A percentile compares a stretch with the other conserved stretches of the same genome.
These are phyloP conservation scores for Yoshiicerus persimilis DNA, from an alignment of 1,140 invertebrate species.

Conservation along the genomic window DNA sequence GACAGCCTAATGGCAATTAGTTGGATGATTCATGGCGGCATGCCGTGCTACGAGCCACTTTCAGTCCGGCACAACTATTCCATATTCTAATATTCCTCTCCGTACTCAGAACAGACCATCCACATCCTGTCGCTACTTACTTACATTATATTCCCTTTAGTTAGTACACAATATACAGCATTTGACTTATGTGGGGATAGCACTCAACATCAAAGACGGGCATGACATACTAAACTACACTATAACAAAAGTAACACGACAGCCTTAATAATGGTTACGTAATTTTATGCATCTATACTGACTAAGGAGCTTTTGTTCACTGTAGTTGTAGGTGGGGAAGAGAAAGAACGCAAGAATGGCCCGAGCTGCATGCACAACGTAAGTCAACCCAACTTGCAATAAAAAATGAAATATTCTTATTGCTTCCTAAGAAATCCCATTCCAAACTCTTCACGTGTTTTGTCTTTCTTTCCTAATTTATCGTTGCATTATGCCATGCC, in stretches of 20 bases:
- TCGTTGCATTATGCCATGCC: background rate
- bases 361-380: background rate
- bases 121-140: background rate
- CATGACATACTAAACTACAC: background rate
- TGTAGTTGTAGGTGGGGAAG: too few relatives aligned
- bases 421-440: background rate
- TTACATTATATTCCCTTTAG: background rate
- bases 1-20: conserved; percentile 36
- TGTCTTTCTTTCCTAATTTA: background rate
- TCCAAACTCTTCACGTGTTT: background rate
- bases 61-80: background rate
- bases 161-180: too few relatives aligned
- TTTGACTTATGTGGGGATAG: background rate
- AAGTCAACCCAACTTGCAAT: background rate
- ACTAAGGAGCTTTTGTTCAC: background rate
- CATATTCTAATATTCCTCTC: background rate
- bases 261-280: background rate
- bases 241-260: background rate
- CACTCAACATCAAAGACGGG: too few relatives aligned
- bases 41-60: conserved; percentile 28
- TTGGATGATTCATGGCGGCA: conserved; percentile 24
- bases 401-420: conserved; percentile 24
- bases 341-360: background rate
- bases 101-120: background rate
- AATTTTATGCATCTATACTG: too few relatives aligned